Base-by-base conservation (phyloP, 2,888 invertebrate genomes). In the Ypsolopha sequella region DNA sequence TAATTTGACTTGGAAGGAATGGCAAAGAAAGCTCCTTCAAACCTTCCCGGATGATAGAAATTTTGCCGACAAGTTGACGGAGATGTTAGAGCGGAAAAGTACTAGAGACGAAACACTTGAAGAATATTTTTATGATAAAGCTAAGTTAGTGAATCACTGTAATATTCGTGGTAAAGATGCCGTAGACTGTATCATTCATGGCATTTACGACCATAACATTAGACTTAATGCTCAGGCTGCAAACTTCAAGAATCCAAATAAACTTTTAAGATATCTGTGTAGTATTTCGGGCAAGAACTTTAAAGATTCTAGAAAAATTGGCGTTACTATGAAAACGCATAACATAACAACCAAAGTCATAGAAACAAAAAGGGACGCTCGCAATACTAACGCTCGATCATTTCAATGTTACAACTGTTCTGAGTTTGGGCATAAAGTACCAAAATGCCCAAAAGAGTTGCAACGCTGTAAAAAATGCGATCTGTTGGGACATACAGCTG, bases 131-230 rank as follows among this genome's bases (percentile, higher is more conserved):
- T 50, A 54, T 35, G 57, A 57, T 14, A 58, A 56, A 51, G 24
- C 48, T 9, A 55, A 47, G 14, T 34, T 57, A 13, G 52, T 57
- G 0, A 53, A 41, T 6, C 48, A 41, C 34, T 56, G 57, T 36
- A 51, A 48, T 33, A 53, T 57, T 14, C 52, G 43, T 43, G 56
- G 55, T 1, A 55, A 49, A 45, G 52, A 58, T 33, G 56, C 58
- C 1, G 58, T 58, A 1, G 58, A 58, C 41, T 58, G 58, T 36
- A 50, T 58, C 0, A 57, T 55, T 38, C 50, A 54, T n/a, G 58
- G 58, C 1, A 56, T 58, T 3, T 58, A 38, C 14, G 58, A 58
- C 36, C 45, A 53, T 14, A 54, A 54, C 14, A 53, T 58, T 33
- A 52, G 44, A 50, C 14, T 58, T 14, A 54, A 56, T 46, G 54